These are phyloP conservation scores for Vannuccia rotundouncinata DNA, from an alignment of 2,888 invertebrate genomes.

Conservation along the genomic window DNA sequence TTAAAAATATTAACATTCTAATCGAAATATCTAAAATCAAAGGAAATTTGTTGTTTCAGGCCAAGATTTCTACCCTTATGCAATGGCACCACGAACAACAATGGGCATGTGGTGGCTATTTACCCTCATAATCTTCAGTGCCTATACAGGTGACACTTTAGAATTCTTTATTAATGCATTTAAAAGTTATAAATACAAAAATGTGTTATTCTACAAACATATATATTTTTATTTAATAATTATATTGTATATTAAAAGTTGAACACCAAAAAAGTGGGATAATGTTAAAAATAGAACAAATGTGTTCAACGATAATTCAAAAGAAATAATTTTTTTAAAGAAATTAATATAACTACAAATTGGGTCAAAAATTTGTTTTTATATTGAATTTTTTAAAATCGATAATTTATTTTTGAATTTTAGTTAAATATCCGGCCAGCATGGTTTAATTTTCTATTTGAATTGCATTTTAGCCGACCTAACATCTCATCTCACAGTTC, in stretches of 20 bases:
- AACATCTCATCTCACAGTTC: not conserved
- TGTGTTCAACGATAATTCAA: too few species aligned
- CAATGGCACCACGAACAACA: conserved; percentile 8
- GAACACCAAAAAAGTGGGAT: too few species aligned
- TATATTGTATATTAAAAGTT: too few species aligned
- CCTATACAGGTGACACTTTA: conserved; percentile 32
- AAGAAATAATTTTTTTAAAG: too few species aligned
- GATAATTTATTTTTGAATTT: not conserved
- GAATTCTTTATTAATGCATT: not conserved
- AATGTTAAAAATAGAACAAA: too few species aligned
- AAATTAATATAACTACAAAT: not conserved
- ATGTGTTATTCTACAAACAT: too few species aligned
- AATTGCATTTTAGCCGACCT: not conserved
- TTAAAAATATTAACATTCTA: too few species aligned
- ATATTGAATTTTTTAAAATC: not conserved
- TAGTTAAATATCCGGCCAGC: not conserved
- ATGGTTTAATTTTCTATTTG: not conserved
- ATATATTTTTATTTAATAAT: too few species aligned
- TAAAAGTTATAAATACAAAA: not conserved
- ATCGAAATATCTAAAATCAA: not conserved
- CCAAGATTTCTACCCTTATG: conserved; percentile 31
- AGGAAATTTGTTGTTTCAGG: not conserved
- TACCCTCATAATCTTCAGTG: conserved; percentile 31
- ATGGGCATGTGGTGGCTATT: conserved; percentile 29
- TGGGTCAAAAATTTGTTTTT: not conserved